A percentile compares a stretch with the other conserved stretches of the same genome.
These are phyloP conservation scores for Cyrtonyx montezumae DNA, from an alignment of 2,113 vertebrate species.

Conservation along the genomic window DNA sequence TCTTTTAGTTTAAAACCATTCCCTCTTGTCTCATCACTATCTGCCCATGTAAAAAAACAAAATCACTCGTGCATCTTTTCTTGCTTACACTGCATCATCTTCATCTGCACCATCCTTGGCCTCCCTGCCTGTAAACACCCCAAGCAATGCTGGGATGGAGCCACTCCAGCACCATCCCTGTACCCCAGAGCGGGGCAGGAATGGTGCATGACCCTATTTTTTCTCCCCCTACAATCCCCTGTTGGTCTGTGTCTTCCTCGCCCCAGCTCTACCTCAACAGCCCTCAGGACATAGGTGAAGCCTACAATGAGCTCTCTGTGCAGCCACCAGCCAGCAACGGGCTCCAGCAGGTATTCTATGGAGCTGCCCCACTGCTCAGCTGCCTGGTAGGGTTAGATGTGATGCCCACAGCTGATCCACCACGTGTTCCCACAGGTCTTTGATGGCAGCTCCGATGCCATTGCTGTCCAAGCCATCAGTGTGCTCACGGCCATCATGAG, in stretches of 20 bases:
- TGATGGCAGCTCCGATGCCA: slow-evolving; percentile 83
- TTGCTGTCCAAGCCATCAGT: slow-evolving; percentile 90
- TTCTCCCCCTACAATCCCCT: neutral
- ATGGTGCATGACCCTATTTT: neutral
- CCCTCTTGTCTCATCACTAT: neutral
- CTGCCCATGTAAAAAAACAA: neutral
- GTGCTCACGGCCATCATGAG: slow-evolving; percentile 97
- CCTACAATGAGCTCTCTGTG: slow-evolving; percentile 79
- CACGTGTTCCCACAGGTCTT: slow-evolving; percentile 73
- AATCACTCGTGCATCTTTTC: neutral
- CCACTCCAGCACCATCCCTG: neutral
- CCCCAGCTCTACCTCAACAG: slow-evolving; percentile 90
- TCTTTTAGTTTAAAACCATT: neutral
- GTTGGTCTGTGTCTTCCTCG: neutral
- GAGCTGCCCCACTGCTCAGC: neutral
- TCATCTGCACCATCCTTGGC: neutral
- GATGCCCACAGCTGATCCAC: neutral
- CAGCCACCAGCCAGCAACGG: neutral
- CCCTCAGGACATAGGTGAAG: slow-evolving; percentile 76
- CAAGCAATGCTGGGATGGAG: rapidly evolving
- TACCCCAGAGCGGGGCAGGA: neutral
- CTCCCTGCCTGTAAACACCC: neutral
- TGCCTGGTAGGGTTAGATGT: neutral
- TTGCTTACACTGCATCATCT: neutral
- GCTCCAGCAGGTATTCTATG: slow-evolving; percentile 1